Base-by-base conservation (phyloP, 37 sponge, comb jelly and placozoan species). In the Oscarella lobularis region DNA sequence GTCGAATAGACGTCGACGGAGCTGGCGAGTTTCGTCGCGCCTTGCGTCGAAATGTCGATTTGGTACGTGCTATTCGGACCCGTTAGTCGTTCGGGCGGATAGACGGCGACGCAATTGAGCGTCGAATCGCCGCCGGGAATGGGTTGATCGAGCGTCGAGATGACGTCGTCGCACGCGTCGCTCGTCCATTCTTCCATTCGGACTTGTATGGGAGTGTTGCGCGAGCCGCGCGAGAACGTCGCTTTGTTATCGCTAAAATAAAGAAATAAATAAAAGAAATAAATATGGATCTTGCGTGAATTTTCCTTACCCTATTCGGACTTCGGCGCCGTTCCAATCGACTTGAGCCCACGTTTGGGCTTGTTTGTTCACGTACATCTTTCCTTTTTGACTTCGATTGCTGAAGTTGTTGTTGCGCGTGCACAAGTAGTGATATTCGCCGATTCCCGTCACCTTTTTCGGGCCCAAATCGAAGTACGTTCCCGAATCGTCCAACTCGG, bases 361-460 rank as follows among this genome's bases (percentile, higher is more conserved):
- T 30, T 78, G 32, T 1, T 39, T 31, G 3, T 36, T 40, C 0
- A 83, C 85, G 40, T 83, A 73, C 35, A 95, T 80, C 80, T 84
- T 84, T 37, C 99, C 95, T 81, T 98, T 98, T 86, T 98, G 99
- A 68, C 89, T 84, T 3, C 99, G 71, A 87, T 98, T 98, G 82
- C 88, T 82, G 85, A 98, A 98, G 88, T 98, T 98, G 88, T 98
- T 98, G 89, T 98, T 98, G 54, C 99, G 77, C 0, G 95, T 83
- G 78, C 89, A 98, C 81, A 98, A 66, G 84, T 88, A 98, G 87
- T 94, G 73, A 70, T 90, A 98, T 30, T 79, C 84, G 0, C 95
- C 95, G 0, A 60, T 20, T 35, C 6, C 4, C 6, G 95, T 98
- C 31, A 94, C 81, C 83, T 83, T 88, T 31, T 81, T 76, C 0